Base-by-base conservation (phyloP, 2,888 invertebrate species). In the Helleia helle region DNA sequence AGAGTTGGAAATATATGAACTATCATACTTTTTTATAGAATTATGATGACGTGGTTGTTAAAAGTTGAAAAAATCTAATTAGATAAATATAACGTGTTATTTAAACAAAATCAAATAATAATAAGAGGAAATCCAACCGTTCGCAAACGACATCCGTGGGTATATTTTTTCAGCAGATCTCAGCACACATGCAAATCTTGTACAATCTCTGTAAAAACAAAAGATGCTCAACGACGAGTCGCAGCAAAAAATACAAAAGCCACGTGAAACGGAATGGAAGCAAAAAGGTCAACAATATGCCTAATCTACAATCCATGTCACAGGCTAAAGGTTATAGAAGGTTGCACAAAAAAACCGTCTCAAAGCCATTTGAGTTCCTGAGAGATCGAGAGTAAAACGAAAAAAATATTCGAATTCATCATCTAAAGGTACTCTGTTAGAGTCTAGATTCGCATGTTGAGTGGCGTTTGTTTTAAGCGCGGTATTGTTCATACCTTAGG, bases 271-370 rank as follows among this genome's bases (percentile, higher is more conserved):
- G 53, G 63, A 70, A 70, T 67, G 67, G 60, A 67, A 64, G 71
- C 70, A 81, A 81, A 84, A 84, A 79, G 73, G 74, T 81, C 77
- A 83, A 83, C 81, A 83, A 81, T 83, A 81, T 83, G 73, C 77
- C 79, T 81, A 83, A 84, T 83, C 79, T 79, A 81, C 79, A 77
- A 83, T 75, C 81, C 81, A 68, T 83, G 84, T 84, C 83, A 79
- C 74, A 80, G 75, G 81, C 79, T 71, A 83, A 81, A 83, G 84
- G 83, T 84, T 83, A 80, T 65, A 69, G 73, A 80, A 83, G 81
- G 80, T 80, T 77, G 73, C 47, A 71, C 71, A 81, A 81, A 84
- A 80, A 81, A 76, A 22, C 62, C 63, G 64, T 67, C 68, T 70
- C 68, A 70, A 75, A 75, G 67, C 65, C 52, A 57, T 54, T 59